Conservation (phyloP, 2,113 vertebrate species). For the Cyanistes caeruleus region DNA sequence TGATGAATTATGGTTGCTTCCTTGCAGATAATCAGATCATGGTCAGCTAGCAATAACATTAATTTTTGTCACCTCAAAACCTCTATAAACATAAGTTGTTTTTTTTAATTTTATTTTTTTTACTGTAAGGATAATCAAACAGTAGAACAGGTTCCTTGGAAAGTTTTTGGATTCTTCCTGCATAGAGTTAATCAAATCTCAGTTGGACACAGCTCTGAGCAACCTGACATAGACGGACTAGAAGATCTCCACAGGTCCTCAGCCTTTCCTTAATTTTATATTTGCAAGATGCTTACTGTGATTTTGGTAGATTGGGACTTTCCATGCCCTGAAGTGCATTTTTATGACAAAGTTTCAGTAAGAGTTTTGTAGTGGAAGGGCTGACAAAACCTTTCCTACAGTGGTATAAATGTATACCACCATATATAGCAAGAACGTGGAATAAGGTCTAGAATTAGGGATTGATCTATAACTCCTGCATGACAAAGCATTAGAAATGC, state of each 20-base stretch:
- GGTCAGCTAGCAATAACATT: neutral
- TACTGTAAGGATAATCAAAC: neutral
- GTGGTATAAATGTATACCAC: neutral
- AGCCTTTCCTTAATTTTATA: neutral
- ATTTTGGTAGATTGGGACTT: neutral
- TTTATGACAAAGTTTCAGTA: neutral
- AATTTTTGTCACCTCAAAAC: neutral
- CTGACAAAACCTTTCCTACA: neutral
- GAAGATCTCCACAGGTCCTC: neutral
- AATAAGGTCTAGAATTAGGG: neutral
- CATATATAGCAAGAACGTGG: neutral
- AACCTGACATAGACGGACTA: neutral
- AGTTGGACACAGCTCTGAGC: neutral
- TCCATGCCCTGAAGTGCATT: neutral
- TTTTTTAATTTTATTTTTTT: neutral
- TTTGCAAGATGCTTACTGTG: neutral
- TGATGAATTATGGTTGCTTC: neutral
- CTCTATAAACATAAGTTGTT: neutral
- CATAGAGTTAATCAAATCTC: neutral
- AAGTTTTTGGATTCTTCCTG: neutral
- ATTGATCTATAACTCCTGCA: conserved; percentile 13
- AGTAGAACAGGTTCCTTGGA: neutral
- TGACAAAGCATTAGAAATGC: neutral
- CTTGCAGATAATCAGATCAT: neutral
- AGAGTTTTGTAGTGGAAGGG: neutral